These are phyloP conservation scores for Crepidodera aurea DNA, from an alignment of 2,888 invertebrate genomes.

Conservation along the genomic window DNA sequence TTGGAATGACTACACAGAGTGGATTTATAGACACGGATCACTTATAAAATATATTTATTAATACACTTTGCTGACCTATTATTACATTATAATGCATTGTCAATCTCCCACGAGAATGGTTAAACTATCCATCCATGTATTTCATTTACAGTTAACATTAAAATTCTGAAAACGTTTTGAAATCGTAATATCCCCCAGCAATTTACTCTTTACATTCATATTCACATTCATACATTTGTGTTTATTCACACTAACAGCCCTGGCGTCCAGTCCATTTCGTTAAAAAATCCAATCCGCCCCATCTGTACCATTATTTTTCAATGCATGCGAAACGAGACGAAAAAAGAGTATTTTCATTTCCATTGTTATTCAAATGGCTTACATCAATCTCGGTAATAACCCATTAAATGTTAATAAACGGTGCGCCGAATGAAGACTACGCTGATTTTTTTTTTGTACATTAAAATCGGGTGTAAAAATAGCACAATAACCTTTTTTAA, in stretches of 20 bases:
- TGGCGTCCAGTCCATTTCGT: constrained; percentile 5
- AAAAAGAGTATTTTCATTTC: constrained; percentile 19
- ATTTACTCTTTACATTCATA: constrained; percentile 4
- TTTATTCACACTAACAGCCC: background rate
- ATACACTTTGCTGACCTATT: too few relatives aligned
- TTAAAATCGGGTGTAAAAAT: too few relatives aligned
- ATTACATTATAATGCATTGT: too few relatives aligned
- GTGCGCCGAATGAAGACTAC: background rate
- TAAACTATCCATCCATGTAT: too few relatives aligned
- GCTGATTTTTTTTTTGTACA: too few relatives aligned
- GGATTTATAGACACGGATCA: too few relatives aligned
- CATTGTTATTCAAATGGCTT: constrained; percentile 22
- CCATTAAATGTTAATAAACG: constrained; percentile 12
- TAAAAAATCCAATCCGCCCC: constrained; percentile 16
- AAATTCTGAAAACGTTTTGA: constrained; percentile 14
- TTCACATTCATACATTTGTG: background rate
- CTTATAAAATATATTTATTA: too few relatives aligned
- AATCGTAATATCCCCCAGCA: constrained; percentile 1
- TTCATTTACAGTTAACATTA: constrained; percentile 2
- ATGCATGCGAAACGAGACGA: constrained; percentile 4
- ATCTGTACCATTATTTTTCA: constrained; percentile 16
- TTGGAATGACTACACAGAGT: too few relatives aligned
- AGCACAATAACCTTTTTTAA: too few relatives aligned
- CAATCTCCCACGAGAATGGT: too few relatives aligned
- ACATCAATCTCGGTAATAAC: constrained; percentile 15